Evolutionary conservation across 2,888 invertebrate species (phyloP).

Genomic region (Luperina testacea): DNA sequence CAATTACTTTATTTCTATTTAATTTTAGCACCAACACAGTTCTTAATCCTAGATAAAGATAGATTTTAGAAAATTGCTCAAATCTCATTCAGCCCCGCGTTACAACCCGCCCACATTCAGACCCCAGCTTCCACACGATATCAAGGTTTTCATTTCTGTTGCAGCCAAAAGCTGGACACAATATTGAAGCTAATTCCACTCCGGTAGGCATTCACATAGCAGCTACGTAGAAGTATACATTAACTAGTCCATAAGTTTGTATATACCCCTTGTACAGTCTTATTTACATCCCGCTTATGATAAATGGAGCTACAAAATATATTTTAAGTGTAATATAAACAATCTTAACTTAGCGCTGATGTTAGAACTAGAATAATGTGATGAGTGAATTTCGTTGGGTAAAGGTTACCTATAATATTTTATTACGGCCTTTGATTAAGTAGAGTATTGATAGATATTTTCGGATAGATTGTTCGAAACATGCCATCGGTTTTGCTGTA

Average conservation of each 20-base stretch:
- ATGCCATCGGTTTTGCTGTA: conserved; percentile 68
- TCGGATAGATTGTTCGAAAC: conserved; percentile 84
- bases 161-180: conserved; percentile 97
- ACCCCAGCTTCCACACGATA: conserved; percentile 52
- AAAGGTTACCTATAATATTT: conserved; percentile 67
- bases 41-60: background rate
- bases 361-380: conserved; percentile 57
- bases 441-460: conserved; percentile 82
- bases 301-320: conserved; percentile 76
- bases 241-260: conserved; percentile 74
- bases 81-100: background rate
- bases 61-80: background rate
- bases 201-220: conserved; percentile 80
- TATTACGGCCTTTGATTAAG: conserved; percentile 77
- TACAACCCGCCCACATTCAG: conserved; percentile 18
- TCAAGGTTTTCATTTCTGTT: conserved; percentile 72
- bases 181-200: conserved; percentile 88
- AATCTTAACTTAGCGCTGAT: conserved; percentile 54
- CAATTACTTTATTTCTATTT: background rate
- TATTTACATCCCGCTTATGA: conserved; percentile 79
- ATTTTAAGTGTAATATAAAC: conserved; percentile 70
- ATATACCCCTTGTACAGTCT: conserved; percentile 85
- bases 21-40: background rate
- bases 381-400: conserved; percentile 57
- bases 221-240: conserved; percentile 74